These are phyloP conservation scores for Thalpophila matura DNA, from an alignment of 2,888 invertebrate species.

Conservation along the genomic window DNA sequence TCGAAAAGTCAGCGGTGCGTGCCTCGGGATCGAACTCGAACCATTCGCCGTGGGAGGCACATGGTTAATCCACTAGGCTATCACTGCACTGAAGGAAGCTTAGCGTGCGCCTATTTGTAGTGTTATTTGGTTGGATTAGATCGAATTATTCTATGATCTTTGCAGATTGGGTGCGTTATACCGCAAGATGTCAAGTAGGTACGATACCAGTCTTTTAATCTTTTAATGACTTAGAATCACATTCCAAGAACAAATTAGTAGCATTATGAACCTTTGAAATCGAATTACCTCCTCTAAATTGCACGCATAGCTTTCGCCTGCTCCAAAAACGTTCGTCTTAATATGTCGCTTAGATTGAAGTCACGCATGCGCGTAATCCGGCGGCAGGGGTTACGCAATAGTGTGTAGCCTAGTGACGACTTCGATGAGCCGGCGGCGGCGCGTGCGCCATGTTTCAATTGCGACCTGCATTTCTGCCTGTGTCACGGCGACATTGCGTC, in stretches of 20 bases:
- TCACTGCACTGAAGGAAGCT: no score
- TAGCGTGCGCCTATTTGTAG: no score
- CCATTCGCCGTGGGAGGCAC: no score
- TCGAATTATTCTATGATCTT: not conserved
- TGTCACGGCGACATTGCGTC: constrained; percentile 75
- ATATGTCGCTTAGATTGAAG: constrained; percentile 59
- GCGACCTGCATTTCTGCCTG: constrained; percentile 79
- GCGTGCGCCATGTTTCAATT: constrained; percentile 78
- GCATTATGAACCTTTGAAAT: constrained; percentile 5
- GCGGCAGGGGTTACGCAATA: constrained; percentile 74
- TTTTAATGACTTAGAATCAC: constrained; percentile 14
- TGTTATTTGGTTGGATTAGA: not conserved
- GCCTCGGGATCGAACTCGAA: no score
- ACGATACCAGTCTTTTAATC: not conserved
- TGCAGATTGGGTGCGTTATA: no score
- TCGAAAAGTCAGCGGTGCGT: no score
- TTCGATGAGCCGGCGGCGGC: constrained; percentile 67
- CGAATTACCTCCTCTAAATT: constrained; percentile 18
- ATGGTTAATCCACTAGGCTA: no score
- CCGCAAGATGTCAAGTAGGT: no score
- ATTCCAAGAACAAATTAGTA: constrained; percentile 1
- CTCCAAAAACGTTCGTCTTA: constrained; percentile 51
- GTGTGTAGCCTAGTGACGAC: constrained; percentile 66
- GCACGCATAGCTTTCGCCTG: constrained; percentile 49
- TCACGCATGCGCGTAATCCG: constrained; percentile 73